Conservation (phyloP, 2,888 invertebrate genomes). For the Acanthosoma haemorrhoidale region DNA sequence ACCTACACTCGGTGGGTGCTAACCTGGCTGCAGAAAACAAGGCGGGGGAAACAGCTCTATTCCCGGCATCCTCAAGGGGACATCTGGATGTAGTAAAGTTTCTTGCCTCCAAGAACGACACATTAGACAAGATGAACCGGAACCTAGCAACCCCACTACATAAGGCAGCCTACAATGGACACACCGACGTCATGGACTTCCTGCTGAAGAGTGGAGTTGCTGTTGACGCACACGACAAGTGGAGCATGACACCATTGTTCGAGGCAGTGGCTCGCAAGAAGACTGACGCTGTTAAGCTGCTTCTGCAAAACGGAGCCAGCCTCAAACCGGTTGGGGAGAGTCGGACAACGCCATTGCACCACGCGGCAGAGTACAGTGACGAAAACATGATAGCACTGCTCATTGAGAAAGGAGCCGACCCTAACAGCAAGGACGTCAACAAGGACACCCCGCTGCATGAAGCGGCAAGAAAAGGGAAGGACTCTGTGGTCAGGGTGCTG, state of each 20-base stretch:
- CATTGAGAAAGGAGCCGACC: background rate
- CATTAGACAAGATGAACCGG: background rate
- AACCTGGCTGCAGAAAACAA: background rate
- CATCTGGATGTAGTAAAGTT: background rate
- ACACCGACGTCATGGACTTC: background rate
- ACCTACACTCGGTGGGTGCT: background rate
- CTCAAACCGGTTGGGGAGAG: background rate
- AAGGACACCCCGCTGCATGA: background rate
- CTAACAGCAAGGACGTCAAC: background rate
- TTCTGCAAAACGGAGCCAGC: background rate
- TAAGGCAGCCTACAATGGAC: conserved; percentile 12
- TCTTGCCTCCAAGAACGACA: background rate
- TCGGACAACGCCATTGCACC: background rate
- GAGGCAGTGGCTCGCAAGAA: conserved; percentile 1
- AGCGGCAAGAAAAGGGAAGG: background rate
- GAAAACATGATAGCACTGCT: background rate
- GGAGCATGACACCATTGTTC: background rate
- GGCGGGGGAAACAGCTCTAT: background rate
- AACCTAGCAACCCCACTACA: background rate
- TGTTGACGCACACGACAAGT: background rate
- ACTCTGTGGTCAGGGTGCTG: background rate
- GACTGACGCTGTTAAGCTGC: background rate
- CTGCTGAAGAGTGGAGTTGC: background rate
- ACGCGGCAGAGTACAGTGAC: background rate
- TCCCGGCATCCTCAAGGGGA: background rate